These are phyloP conservation scores for Stegana nigrithorax DNA, from an alignment of 2,888 invertebrate genomes.

Conservation along the genomic window DNA sequence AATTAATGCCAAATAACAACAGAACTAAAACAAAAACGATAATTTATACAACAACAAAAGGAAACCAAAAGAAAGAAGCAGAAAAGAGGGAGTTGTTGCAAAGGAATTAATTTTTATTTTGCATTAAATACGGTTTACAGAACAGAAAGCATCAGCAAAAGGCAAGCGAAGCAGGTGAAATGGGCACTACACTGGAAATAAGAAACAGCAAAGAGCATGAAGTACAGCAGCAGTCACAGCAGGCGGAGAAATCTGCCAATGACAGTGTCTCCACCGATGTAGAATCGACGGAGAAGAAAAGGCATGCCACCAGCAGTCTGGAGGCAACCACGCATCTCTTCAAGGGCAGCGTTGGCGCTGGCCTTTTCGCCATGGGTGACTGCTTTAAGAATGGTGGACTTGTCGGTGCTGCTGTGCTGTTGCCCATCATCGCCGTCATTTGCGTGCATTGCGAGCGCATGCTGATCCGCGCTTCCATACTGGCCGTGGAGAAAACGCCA, in stretches of 20 bases:
- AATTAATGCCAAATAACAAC: too few species aligned
- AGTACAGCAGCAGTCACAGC: constrained; percentile 25
- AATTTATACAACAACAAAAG: too few species aligned
- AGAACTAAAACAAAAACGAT: too few species aligned
- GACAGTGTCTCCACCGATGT: neutral
- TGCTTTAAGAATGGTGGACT: constrained; percentile 93
- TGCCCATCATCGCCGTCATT: constrained; percentile 86
- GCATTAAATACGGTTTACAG: too few species aligned
- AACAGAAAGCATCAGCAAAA: constrained; percentile 25
- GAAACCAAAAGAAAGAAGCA: too few species aligned
- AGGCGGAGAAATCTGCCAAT: neutral
- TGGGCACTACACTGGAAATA: constrained; percentile 44
- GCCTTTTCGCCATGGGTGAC: constrained; percentile 94
- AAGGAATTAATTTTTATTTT: too few species aligned
- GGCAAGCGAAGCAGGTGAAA: constrained; percentile 36
- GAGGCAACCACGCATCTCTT: constrained; percentile 92
- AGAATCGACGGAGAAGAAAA: constrained; percentile 34
- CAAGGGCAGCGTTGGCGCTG: constrained; percentile 95
- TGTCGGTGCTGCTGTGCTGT: constrained; percentile 80
- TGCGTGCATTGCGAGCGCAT: constrained; percentile 94
- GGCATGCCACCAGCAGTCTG: constrained; percentile 73
- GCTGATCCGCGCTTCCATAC: constrained; percentile 71
- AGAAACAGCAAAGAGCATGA: too few species aligned
- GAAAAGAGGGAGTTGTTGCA: too few species aligned
- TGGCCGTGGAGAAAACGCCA: constrained; percentile 56